Base-by-base conservation (phyloP, 2,797 vertebrate species). In the Xenops minutus region DNA sequence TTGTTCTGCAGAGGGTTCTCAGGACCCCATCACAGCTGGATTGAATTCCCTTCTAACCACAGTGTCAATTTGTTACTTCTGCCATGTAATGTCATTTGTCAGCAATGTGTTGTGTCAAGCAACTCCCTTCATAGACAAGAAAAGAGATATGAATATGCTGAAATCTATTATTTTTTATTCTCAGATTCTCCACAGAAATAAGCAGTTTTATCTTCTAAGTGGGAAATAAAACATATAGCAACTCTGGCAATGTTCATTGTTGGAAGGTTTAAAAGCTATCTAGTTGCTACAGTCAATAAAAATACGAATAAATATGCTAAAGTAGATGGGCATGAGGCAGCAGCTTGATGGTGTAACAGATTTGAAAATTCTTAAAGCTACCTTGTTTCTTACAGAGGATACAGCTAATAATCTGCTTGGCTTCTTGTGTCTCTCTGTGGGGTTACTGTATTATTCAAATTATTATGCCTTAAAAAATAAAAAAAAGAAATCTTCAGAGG, bases 201-300 rank as follows among this genome's bases (percentile, higher is more conserved):
- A 79, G 20, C 7, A 44, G 23, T 72, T 76, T 3, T 52, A 34
- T 61, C 32, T 68, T 41, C 13, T 85, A 75, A 91, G 30, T 37
- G 49, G 56, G 27, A 80, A 91, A 83, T 49, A 85, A 95, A 87
- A 89, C 21, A 63, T 44, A 52, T 79, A 90, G 4, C 14, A 67
- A 15, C 23, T 61, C 27, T 56, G 10, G 22, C 30, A 74, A 71
- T 51, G 13, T 67, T 93, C 23, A 36, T 43, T 74, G 43, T 44
- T 10, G 2, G 41, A 85, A 89, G 26, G 5, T 85, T 93, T 93
- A 85, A 95, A 95, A 74, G 7, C 23, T 59, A 36, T 59, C 49
- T 85, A 56, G 34, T 19, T 12, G 43, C 85, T 67, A 46, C 9
- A 54, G 56, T 52, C 78, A 87, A 43, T 69, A 90, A 84, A 59